Evolutionary conservation across 2,888 invertebrate species (phyloP), one percentile per base, ranked within the genome.

Genomic region (Neoscelio sp.): DNA sequence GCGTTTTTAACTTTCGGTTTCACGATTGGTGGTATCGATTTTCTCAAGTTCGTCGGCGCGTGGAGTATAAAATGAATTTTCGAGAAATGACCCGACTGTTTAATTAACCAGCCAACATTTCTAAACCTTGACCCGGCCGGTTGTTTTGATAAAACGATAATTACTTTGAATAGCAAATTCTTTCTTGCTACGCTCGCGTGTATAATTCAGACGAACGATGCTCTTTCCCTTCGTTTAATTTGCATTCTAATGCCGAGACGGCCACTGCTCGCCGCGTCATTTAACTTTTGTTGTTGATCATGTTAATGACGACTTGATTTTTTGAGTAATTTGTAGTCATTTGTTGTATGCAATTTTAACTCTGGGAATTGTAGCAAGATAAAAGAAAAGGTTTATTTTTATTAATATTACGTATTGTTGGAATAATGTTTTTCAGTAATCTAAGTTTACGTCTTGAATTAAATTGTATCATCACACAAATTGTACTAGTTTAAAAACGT

Each of bases 61-160:
- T 18, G 46, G 13, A 26, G 23, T 26, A 13, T 6, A 26, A 48
- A 30, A 48, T 26, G 15, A 28, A 30, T 26, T 48, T 48, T 15
- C 1, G 30, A 48, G 30, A 7, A 48, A 48, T 15, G 26, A 26
- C 28, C 42, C 17, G n/a, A 1, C 8, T 1, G 3, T 30, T 48
- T 48, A 48, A 48, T 48, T 30, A 48, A 26, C 42, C 4, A 13
- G 26, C 30, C 28, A 48, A 48, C 28, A 28, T 48, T 48, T 13
- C 7, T 8, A 8, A 48, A 48, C 48, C 48, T 48, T 48, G 48
- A 48, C 48, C 28, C 48, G 13, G 15, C 28, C 30, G 10, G 13
- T 38, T 30, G 48, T 48, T 48, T 48, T 48, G 48, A 48, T 48
- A 48, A 26, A 48, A 48, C 13, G 48, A 48, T 48, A 48, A 48